phyloP scores from a whole-genome alignment of 2,797 vertebrate species.

The Iguana delicatissima region DNA sequence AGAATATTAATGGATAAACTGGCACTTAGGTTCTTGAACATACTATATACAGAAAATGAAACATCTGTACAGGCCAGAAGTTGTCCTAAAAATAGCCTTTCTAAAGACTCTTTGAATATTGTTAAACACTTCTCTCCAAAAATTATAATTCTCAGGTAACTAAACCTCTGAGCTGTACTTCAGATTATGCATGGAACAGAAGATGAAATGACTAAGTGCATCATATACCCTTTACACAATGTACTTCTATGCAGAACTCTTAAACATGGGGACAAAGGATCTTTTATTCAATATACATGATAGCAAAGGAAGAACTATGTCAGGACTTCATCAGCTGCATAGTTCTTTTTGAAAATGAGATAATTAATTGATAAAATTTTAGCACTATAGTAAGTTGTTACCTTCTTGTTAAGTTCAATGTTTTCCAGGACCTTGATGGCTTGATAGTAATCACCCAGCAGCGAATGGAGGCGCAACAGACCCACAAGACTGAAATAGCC shows the following conservation, averaged over 20 bases:
- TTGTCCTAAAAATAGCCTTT: not conserved
- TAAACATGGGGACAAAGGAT: not conserved
- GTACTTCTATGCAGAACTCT: not conserved
- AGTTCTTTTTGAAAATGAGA: not conserved
- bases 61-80: not conserved
- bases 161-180: not conserved
- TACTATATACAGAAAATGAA: conserved; percentile 84
- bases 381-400: conserved; percentile 61
- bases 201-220: not conserved
- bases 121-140: not conserved
- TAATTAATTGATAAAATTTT: not conserved
- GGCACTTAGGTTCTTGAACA: conserved; percentile 94
- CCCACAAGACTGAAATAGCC: conserved; percentile 99
- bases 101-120: not conserved
- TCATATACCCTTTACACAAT: not conserved
- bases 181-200: not conserved
- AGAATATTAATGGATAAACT: conserved; percentile 95
- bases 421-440: conserved; percentile 99
- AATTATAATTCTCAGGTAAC: not conserved
- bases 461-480: conserved; percentile 94
- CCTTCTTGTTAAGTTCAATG: conserved; percentile 99
- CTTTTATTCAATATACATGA: not conserved
- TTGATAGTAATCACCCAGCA: conserved; percentile 98
- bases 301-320: not conserved
- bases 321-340: not conserved